Percentiles rank a stretch among this genome's conserved stretches.
phyloP scores from a whole-genome alignment of 2,888 invertebrate species.

The Podabrus alpinus region DNA sequence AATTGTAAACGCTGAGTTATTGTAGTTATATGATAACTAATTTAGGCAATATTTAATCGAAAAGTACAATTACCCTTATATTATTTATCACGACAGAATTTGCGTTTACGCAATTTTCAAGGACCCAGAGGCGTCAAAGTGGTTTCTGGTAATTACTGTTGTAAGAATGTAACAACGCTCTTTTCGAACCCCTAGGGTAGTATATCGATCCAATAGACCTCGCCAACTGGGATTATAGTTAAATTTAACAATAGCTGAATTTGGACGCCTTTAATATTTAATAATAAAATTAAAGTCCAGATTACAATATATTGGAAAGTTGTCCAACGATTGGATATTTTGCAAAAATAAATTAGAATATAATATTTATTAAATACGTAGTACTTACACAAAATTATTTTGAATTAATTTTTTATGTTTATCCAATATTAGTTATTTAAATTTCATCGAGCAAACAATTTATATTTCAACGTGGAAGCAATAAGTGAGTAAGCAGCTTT shows the following conservation, averaged over 20 bases:
- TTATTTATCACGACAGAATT: neutral
- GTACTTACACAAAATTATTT: slow-evolving; percentile 8
- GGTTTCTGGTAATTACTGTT: slow-evolving; percentile 42
- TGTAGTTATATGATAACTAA: neutral
- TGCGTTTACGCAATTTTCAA: slow-evolving; percentile 12
- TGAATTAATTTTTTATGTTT: slow-evolving; percentile 20
- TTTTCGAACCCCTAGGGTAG: slow-evolving; percentile 34
- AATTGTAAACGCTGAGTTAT: neutral
- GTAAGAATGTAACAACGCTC: slow-evolving; percentile 41
- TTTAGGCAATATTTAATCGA: neutral
- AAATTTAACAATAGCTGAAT: neutral
- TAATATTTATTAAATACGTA: neutral
- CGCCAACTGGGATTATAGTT: slow-evolving; percentile 3
- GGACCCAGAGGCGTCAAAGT: slow-evolving; percentile 38
- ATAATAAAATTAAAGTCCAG: neutral
- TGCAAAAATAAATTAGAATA: neutral
- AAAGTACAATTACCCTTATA: neutral
- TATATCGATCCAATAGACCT: slow-evolving; percentile 35
- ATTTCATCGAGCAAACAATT: slow-evolving; percentile 25
- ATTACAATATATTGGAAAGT: neutral
- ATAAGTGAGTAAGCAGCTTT: slow-evolving; percentile 24
- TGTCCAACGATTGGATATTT: neutral
- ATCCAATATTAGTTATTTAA: slow-evolving; percentile 18
- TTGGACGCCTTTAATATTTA: neutral
- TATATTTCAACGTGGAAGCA: slow-evolving; percentile 22